These are phyloP conservation scores for Paragorgia papillata DNA, from an alignment of 92 coral and sea anemone species.

Conservation along the genomic window DNA sequence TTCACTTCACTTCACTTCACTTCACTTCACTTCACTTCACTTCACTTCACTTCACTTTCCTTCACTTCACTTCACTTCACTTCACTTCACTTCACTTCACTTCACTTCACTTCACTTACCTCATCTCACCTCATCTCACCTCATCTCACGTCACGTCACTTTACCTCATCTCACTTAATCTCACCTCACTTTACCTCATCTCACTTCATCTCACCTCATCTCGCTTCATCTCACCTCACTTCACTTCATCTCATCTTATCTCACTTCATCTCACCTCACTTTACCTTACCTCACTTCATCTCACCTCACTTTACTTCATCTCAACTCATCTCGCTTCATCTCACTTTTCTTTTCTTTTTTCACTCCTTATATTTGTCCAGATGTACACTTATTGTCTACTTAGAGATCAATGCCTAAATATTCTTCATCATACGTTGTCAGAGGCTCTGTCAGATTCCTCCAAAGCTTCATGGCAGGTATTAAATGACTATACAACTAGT, in stretches of 20 bases:
- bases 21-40: neutral
- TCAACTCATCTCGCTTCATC: too few relatives aligned
- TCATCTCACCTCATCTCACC: too few relatives aligned
- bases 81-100: too few relatives aligned
- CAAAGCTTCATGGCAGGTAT: slow-evolving; percentile 87
- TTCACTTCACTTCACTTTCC: neutral
- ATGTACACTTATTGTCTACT: slow-evolving; percentile 94
- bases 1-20: too few relatives aligned
- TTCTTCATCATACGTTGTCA: slow-evolving; percentile 72
- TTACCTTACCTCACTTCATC: too few relatives aligned
- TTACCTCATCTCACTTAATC: neutral
- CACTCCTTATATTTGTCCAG: slow-evolving; percentile 37
- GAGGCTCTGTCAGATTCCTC: slow-evolving; percentile 64
- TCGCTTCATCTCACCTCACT: too few relatives aligned
- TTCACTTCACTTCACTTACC: too few relatives aligned
- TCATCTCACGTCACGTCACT: neutral
- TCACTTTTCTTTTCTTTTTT: too few relatives aligned
- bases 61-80: neutral
- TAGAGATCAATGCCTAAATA: slow-evolving; percentile 74
- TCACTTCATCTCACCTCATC: too few relatives aligned
- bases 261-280: neutral
- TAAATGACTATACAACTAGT: neutral
- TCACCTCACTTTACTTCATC: too few relatives aligned
- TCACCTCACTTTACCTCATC: too few relatives aligned
- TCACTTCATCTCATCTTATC: neutral